Conservation (phyloP, 2,888 invertebrate genomes). For the Papilio demoleus region DNA sequence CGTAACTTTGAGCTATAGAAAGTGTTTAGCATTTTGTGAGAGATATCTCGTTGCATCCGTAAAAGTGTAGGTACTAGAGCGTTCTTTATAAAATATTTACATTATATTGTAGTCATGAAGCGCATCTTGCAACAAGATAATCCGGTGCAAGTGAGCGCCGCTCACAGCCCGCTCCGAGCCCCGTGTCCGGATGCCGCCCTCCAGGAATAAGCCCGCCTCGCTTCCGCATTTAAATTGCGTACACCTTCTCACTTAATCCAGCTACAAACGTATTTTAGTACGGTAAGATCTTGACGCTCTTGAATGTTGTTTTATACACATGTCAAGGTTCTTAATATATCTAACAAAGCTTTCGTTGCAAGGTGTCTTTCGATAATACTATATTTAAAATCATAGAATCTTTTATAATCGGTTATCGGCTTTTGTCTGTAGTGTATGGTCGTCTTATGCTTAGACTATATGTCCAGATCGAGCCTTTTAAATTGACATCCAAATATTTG, state of each 20-base stretch:
- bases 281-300: constrained; percentile 43
- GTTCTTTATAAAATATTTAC: constrained; percentile 46
- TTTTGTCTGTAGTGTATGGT: too few relatives aligned
- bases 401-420: too few relatives aligned
- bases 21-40: constrained; percentile 9
- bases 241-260: constrained; percentile 45
- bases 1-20: constrained; percentile 2
- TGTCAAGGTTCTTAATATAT: constrained; percentile 14
- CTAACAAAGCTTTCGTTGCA: background rate
- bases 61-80: constrained; percentile 22
- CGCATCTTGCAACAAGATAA: constrained; percentile 57
- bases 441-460: background rate
- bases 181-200: constrained; percentile 51
- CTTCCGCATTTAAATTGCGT: constrained; percentile 70
- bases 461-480: background rate
- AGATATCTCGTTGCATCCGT: constrained; percentile 21
- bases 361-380: background rate
- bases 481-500: background rate
- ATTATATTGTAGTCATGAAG: constrained; percentile 48
- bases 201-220: constrained; percentile 57
- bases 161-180: constrained; percentile 42
- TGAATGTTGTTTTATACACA: constrained; percentile 39
- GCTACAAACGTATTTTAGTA: constrained; percentile 45
- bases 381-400: background rate
- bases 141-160: constrained; percentile 52